Percentiles rank a stretch among this genome's conserved stretches.
Evolutionary conservation across 2,113 vertebrate species (phyloP).

Genomic region (Carlito syrichta): DNA sequence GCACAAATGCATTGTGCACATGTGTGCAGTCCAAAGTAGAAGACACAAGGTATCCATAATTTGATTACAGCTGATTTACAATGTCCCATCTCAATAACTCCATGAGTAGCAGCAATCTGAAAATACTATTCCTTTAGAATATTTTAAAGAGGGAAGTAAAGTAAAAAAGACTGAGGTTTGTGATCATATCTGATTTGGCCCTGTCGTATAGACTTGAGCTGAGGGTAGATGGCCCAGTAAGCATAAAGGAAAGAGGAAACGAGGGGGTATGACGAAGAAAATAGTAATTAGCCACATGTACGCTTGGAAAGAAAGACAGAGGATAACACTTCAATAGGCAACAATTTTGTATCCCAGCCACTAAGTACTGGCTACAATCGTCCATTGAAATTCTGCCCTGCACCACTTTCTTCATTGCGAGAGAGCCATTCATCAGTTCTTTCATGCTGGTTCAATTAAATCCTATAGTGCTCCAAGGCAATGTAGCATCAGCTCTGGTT

Average conservation of each 20-base stretch:
- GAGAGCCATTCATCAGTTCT: constrained; percentile 78
- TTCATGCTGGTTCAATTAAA: constrained; percentile 79
- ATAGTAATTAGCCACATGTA: constrained; percentile 51
- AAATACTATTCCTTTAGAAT: background rate
- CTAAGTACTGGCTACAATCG: constrained; percentile 53
- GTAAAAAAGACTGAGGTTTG: background rate
- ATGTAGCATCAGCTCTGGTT: constrained; percentile 56
- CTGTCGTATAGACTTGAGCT: background rate
- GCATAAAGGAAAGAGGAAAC: background rate
- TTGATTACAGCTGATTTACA: background rate
- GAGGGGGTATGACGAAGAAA: constrained; percentile 42
- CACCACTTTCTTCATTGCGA: background rate
- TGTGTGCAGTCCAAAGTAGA: background rate
- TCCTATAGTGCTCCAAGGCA: constrained; percentile 71
- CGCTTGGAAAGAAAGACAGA: background rate
- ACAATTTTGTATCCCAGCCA: constrained; percentile 51
- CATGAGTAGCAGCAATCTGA: background rate
- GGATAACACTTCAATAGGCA: background rate
- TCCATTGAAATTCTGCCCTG: constrained; percentile 75
- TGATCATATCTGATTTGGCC: background rate
- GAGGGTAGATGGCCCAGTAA: background rate
- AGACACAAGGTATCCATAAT: background rate
- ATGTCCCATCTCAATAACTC: background rate
- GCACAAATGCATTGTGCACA: background rate
- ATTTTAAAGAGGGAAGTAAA: constrained; percentile 35